Base-by-base conservation (phyloP, 2,113 vertebrate genomes). In the Menidia beryllina region DNA sequence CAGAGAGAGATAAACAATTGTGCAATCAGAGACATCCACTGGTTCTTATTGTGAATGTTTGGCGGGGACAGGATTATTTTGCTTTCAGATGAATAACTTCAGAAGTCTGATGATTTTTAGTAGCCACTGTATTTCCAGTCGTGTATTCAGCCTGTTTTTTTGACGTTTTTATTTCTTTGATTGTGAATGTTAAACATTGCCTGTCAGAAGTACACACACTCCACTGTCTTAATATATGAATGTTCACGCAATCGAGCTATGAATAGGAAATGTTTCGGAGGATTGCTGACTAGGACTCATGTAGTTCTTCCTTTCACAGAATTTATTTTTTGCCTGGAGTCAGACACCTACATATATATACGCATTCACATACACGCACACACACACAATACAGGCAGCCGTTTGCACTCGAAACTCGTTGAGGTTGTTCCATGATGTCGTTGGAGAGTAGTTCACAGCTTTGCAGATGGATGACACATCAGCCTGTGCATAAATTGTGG, bases 221-320 rank as follows among this genome's bases (percentile, higher is more conserved):
- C 74, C 74, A 85, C 84, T 58, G 71, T 87, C 85, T 78, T 84
- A 83, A 77, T 68, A 69, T 77, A 83, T 68, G 87, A 91, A 90
- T 89, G 87, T 88, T 88, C 80, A 90, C 83, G 23, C 36, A 84
- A 58, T 38, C 77, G 78, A 83, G 53, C 43, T 69, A 64, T 56
- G 77, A 53, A 59, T 67, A 61, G 60, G 51, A 71, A 73, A 79
- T 14, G 15, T 69, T 82, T 64, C 30, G 54, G 50, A 39, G 54
- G 43, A 63, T 77, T 74, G 70, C 30, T 39, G 60, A 63, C 45
- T 27, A 62, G 62, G 80, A 71, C 56, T 70, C 61, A 10, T 68
- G 57, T 66, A 77, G 80, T 79, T 84, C 47, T 82, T 82, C 64
- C 19, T 75, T 60, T 55, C 50, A 58, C 36, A 13, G 27, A 20